Base-by-base conservation (phyloP, 2,113 vertebrate genomes). In the Ptychochromis oligacanthus region DNA sequence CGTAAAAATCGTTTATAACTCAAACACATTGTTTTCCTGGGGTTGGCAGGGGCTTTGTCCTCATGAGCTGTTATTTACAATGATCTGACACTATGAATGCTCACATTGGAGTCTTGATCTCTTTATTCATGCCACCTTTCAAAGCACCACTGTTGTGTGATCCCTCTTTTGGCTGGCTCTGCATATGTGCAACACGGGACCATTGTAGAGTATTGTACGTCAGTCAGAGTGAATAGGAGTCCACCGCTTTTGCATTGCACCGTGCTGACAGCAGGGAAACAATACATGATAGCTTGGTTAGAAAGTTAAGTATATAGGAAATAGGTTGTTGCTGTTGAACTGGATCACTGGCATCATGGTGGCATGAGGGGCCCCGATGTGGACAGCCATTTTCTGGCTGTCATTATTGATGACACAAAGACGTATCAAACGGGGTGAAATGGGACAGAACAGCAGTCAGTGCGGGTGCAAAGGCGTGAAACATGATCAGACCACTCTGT, bases 401-500 rank as follows among this genome's bases (percentile, higher is more conserved):
- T 90, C 90, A 58, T 87, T 90, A 83, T 60, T 20, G 80, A 81
- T 86, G 87, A 84, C 82, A 91, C 86, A 86, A 90, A 90, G 89
- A 77, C 70, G 3, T 49, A 84, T 92, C 88, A 81, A 62, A 79
- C 60, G 28, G 79, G 85, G 75, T 85, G 79, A 90, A 91, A 87
- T 57, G 82, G 72, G 77, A 82, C 87, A 79, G 84, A 85, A 59
- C 88, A 34, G 88, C 65, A 79, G 86, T 87, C 87, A 75, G 46
- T 78, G 86, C 57, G 72, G 56, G 64, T n/a, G 81, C 82, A 89
- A 83, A 82, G 90, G 90, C 89, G 80, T 94, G 93, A 94, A 94
- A 94, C 86, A 65, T 80, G 90, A 91, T 93, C 90, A 88, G 91
- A 88, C 86, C 81, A 49, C 80, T 10, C 28, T 81, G 67, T 58